A percentile compares a stretch with the other conserved stretches of the same genome.
Evolutionary conservation across 2,888 invertebrate species (phyloP).

Genomic region (Merodon equestris): DNA sequence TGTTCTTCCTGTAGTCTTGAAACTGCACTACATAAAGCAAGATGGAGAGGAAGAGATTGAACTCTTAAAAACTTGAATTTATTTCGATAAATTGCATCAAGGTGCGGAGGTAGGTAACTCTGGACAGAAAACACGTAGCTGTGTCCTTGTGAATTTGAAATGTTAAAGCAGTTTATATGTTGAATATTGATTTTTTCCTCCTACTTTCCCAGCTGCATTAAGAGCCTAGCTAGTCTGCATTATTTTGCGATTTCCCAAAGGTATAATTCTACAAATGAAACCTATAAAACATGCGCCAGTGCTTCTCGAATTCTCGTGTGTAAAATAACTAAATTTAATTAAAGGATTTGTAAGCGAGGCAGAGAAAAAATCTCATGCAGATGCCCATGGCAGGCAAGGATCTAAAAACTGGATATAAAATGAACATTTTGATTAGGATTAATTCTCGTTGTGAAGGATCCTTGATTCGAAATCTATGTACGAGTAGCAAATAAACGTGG

Average conservation of each 20-base stretch:
- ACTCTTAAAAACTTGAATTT: no score
- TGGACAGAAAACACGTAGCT: neutral
- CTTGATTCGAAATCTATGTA: no score
- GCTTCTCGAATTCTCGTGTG: constrained; percentile 55
- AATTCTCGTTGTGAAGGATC: constrained; percentile 27
- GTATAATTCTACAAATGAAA: constrained; percentile 65
- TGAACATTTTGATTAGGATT: constrained; percentile 48
- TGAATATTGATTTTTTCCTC: constrained; percentile 32
- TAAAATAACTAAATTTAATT: constrained; percentile 68
- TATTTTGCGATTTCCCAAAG: constrained; percentile 54
- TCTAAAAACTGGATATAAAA: constrained; percentile 17
- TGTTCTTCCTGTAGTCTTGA: no score
- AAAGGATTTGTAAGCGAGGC: constrained; percentile 51
- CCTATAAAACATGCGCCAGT: constrained; percentile 62
- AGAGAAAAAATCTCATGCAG: constrained; percentile 24
- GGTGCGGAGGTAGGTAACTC: no score
- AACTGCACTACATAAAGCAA: no score
- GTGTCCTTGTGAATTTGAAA: no score
- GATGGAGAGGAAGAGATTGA: no score
- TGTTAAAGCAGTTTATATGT: neutral
- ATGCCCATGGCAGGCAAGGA: constrained; percentile 11
- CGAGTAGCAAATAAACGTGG: no score
- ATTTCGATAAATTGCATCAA: no score
- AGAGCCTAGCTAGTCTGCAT: constrained; percentile 49
- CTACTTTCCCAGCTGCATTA: constrained; percentile 18